phyloP scores from a whole-genome alignment of 1,140 invertebrate genomes.

The Scaptomyza hsui region DNA sequence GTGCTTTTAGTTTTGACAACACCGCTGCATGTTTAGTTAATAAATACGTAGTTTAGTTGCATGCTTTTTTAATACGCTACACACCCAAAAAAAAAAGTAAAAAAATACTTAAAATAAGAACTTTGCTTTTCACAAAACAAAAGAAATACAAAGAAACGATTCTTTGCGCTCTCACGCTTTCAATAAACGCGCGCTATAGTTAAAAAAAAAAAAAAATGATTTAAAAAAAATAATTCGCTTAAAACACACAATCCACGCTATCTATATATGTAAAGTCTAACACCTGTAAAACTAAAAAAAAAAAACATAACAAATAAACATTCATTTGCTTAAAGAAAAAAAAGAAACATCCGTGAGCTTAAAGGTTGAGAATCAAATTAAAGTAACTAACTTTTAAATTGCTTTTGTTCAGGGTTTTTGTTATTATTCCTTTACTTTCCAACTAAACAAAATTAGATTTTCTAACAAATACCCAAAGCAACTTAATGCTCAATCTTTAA shows the following conservation, averaged over 20 bases:
- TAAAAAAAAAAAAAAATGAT: slow-evolving; percentile 17
- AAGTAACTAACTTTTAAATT: slow-evolving; percentile 39
- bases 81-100: slow-evolving; percentile 14
- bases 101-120: slow-evolving; percentile 49
- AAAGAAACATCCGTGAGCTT: slow-evolving; percentile 44
- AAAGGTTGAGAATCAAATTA: slow-evolving; percentile 60
- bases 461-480: slow-evolving; percentile 56
- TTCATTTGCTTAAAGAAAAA: slow-evolving; percentile 33
- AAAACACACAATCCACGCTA: slow-evolving; percentile 77
- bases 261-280: slow-evolving; percentile 62
- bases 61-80: slow-evolving; percentile 37
- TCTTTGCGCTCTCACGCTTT: slow-evolving; percentile 66
- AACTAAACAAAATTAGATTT: neutral
- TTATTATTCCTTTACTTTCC: too few species aligned
- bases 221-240: slow-evolving; percentile 45
- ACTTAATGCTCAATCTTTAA: slow-evolving; percentile 57
- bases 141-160: slow-evolving; percentile 45
- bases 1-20: slow-evolving; percentile 46
- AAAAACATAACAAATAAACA: slow-evolving; percentile 46
- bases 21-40: slow-evolving; percentile 35
- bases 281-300: slow-evolving; percentile 53
- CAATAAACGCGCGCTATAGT: slow-evolving; percentile 58
- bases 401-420: slow-evolving; percentile 65
- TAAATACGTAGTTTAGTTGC: slow-evolving; percentile 42
- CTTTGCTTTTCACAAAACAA: slow-evolving; percentile 66